phyloP scores from a whole-genome alignment of 2,797 vertebrate genomes.

The Paguma larvata region DNA sequence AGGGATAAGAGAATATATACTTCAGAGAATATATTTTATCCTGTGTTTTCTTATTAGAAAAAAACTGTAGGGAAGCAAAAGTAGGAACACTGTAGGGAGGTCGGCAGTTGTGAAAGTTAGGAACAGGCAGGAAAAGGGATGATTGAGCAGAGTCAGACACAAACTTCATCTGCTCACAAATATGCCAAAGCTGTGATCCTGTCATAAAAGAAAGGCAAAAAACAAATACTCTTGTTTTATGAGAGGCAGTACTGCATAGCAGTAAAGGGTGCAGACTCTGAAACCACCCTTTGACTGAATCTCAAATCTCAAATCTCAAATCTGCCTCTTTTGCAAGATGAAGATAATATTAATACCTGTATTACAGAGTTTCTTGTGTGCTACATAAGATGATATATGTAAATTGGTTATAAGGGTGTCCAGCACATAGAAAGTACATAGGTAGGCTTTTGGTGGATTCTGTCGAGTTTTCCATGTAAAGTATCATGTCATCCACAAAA shows the following conservation, averaged over 20 bases:
- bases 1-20: not conserved
- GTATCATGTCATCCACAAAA: too few species aligned
- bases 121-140: not conserved
- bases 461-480: too few species aligned
- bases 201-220: not conserved
- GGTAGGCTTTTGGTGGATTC: too few species aligned
- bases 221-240: not conserved
- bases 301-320: constrained; percentile 5
- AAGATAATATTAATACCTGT: not conserved
- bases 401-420: not conserved
- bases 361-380: not conserved
- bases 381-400: not conserved
- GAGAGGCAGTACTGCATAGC: not conserved
- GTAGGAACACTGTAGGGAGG: not conserved
- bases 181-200: not conserved
- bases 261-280: not conserved
- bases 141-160: not conserved
- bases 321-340: not conserved
- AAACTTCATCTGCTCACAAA: not conserved
- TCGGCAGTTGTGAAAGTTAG: not conserved
- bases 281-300: not conserved
- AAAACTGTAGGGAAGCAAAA: not conserved
- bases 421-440: not conserved
- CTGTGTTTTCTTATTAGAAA: not conserved
- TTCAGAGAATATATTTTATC: not conserved